Evolutionary conservation across 2,113 vertebrate genomes (phyloP), one percentile per base, ranked within the genome.

Genomic region (Salvelinus alpinus): DNA sequence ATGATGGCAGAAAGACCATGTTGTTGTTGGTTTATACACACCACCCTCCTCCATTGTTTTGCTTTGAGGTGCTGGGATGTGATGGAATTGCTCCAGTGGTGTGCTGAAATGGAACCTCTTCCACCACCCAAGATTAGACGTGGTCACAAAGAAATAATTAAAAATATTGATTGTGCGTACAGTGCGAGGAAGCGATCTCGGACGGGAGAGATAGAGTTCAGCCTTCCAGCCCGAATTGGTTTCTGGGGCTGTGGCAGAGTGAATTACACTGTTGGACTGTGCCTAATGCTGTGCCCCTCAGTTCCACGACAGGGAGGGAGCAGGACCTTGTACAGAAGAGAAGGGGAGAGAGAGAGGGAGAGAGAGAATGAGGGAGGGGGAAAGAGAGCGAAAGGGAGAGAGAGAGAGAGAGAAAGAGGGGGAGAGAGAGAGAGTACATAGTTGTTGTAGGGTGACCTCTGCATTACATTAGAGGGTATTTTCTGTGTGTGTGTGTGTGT

Each of bases 161-260:
- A 57, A 75, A 79, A 25, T 77, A 86, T 80, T 77, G 85, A 82
- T 80, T 59, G 31, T 9, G 18, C 71, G 65, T 77, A 77, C 47
- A 73, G 38, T 69, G 65, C 64, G 48, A 76, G 70, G 59, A 71
- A 77, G 68, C 60, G 34, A 65, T 71, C 72, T 71, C 62, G 44
- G 65, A 67, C 25, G 25, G n/a, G 64, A 75, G 64, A 75, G 73
- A 75, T 68, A 75, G 38, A 67, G 62, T 67, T 54, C 25, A 48
- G 65, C 51, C 59, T 71, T 65, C 25, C 38, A 51, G 75, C 38
- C 68, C 20, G 1, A 71, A 71, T 71, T 71, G 69, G 38, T 71
- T 51, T 71, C 69, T 31, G 57, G 68, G 70, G 68, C 38, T 34
- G 74, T 20, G 69, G 59, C 27, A 31, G 60, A 71, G 68, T 77